Percentiles rank a stretch among this genome's conserved stretches.
These are phyloP conservation scores for Galago senegalensis DNA, from an alignment of 2,797 vertebrate species.

Conservation along the genomic window DNA sequence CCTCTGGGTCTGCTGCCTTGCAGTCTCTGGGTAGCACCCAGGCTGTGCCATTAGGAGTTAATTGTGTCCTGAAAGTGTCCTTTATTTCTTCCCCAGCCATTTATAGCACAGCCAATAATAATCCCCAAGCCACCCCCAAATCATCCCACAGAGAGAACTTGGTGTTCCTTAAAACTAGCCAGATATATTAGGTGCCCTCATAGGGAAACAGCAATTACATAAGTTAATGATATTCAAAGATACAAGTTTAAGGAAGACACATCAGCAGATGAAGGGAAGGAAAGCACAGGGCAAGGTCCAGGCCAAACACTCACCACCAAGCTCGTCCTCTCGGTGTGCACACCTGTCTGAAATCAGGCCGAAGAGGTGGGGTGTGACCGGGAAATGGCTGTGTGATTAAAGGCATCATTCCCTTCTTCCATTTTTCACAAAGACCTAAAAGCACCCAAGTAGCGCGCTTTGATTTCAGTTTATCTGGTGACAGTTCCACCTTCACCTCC, in stretches of 20 bases:
- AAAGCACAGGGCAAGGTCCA: background rate
- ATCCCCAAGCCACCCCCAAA: conserved; percentile 82
- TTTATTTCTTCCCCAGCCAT: conserved; percentile 68
- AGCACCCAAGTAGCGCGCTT: fast-evolving
- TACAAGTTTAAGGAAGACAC: background rate
- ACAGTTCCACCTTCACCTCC: background rate
- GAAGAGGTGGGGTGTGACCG: background rate
- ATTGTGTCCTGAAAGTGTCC: conserved; percentile 42
- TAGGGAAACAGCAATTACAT: conserved; percentile 68
- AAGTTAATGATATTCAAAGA: conserved; percentile 74
- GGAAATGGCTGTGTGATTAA: background rate
- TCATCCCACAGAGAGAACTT: conserved; percentile 80
- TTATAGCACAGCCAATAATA: conserved; percentile 83
- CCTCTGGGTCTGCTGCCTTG: background rate
- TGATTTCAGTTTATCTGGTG: background rate
- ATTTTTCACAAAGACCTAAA: background rate
- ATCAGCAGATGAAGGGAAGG: conserved; percentile 37
- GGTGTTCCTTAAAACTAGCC: conserved; percentile 79
- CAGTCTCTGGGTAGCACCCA: background rate
- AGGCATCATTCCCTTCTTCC: background rate
- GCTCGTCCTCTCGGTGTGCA: background rate
- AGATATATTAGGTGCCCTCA: conserved; percentile 78
- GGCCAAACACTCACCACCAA: background rate
- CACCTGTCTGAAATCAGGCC: background rate
- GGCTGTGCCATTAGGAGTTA: conserved; percentile 14